Percentiles rank a stretch among this genome's conserved stretches.
These are phyloP conservation scores for Dicyrtoma fusca DNA, from an alignment of 2,888 invertebrate genomes.

Conservation along the genomic window DNA sequence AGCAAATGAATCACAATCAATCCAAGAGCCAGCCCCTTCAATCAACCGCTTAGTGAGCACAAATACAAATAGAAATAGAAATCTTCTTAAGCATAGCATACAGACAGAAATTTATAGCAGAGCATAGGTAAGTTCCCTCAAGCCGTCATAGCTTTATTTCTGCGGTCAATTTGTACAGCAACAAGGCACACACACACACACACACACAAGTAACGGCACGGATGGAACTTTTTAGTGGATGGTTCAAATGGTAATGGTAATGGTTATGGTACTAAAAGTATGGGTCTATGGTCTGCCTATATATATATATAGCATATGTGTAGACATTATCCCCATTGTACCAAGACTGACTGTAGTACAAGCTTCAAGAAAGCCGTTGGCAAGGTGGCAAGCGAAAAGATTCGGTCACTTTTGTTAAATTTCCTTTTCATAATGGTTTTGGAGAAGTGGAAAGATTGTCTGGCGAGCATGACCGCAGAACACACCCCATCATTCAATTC, in stretches of 20 bases:
- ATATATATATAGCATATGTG: neutral
- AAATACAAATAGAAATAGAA: constrained; percentile 29
- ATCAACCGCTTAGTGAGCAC: constrained; percentile 31
- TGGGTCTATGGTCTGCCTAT: too few species aligned
- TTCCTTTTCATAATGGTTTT: constrained; percentile 23
- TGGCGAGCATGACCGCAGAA: constrained; percentile 18
- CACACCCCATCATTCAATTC: constrained; percentile 28
- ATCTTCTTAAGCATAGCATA: too few species aligned
- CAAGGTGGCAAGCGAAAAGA: constrained; percentile 35
- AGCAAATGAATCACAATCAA: constrained; percentile 36
- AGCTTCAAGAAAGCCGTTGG: constrained; percentile 12
- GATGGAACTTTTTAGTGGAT: too few species aligned
- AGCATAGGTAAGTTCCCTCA: too few species aligned
- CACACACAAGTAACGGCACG: too few species aligned
- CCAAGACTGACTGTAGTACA: too few species aligned
- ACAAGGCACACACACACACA: too few species aligned
- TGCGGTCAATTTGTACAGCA: too few species aligned
- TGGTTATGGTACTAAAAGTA: too few species aligned
- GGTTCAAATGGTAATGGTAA: too few species aligned
- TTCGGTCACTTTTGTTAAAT: constrained; percentile 22
- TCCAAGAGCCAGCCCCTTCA: constrained; percentile 30
- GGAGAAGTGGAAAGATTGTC: constrained; percentile 8
- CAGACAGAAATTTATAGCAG: too few species aligned
- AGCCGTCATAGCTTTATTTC: too few species aligned
- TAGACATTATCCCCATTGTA: neutral